Evolutionary conservation across 2,888 invertebrate species (phyloP), one percentile per base, ranked within the genome.

Genomic region (Biston stratarius): DNA sequence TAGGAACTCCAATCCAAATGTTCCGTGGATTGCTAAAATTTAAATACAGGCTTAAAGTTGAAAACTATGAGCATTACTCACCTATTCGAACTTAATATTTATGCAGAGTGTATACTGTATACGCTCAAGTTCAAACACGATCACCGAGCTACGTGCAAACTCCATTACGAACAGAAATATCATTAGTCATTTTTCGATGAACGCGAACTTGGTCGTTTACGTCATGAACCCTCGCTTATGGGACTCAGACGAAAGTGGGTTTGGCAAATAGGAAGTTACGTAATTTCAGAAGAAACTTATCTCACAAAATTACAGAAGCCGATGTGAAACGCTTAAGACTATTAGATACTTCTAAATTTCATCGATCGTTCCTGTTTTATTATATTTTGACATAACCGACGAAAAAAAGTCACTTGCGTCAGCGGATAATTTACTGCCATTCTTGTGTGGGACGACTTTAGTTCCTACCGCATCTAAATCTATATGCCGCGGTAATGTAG

Each of bases 161-260:
- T 76, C 74, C 75, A 75, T 74, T 74, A 75, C 57, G 61, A 70
- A 68, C 74, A 64, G 75, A 75, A 75, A 74, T 68, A 73, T 76
- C 80, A 79, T 82, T 81, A 80, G 76, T 80, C 79, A 78, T 79
- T 76, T 24, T 72, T 73, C 76, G 66, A 67, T 61, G 64, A 71
- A 75, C 74, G 68, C 70, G 72, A 81, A 82, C 74, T 83, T 78
- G 63, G 70, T 71, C 71, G 72, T 71, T 75, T 72, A 73, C 73
- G 72, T 79, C 76, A 76, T 70, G 69, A 60, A 70, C 68, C 64
- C 67, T 62, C 61, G 67, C 62, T 67, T 62, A 59, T 63, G 63
- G 63, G 53, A 63, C 60, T 58, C 58, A 53, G 42, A 48, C 36
- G 59, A 69, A 73, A 67, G 71, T 67, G 11, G 56, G 55, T 51